These are phyloP conservation scores for Agriotes lineatus DNA, from an alignment of 2,888 invertebrate species.

Conservation along the genomic window DNA sequence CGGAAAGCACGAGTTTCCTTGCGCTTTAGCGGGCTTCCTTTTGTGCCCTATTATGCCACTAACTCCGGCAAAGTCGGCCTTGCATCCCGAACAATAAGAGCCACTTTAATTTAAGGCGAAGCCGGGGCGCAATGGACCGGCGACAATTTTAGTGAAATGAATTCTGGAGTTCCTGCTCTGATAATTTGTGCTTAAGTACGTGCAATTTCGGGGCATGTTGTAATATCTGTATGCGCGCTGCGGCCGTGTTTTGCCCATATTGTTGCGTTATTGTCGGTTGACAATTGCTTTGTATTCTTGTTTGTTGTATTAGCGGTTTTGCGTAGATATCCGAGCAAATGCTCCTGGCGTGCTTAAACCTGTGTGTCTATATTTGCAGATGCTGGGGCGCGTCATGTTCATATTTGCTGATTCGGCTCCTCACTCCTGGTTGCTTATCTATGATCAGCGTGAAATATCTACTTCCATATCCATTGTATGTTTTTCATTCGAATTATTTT, in stretches of 20 bases:
- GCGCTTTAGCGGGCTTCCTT: conserved; percentile 38
- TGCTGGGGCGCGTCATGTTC: too few species aligned
- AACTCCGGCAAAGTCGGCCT: conserved; percentile 31
- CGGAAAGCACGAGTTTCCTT: conserved; percentile 38
- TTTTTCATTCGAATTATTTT: too few species aligned
- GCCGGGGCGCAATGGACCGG: conserved; percentile 34
- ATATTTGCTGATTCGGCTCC: background rate
- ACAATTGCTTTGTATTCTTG: conserved; percentile 33
- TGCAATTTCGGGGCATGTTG: conserved; percentile 29
- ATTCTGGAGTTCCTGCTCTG: conserved; percentile 35
- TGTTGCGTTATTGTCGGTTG: conserved; percentile 24
- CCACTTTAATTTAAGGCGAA: conserved; percentile 32
- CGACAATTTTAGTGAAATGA: conserved; percentile 38
- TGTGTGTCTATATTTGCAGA: background rate
- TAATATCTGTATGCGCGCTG: conserved; percentile 28
- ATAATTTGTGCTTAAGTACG: conserved; percentile 37
- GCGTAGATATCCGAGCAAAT: conserved; percentile 3
- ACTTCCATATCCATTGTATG: too few species aligned
- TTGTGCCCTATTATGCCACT: conserved; percentile 31
- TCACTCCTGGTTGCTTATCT: too few species aligned
- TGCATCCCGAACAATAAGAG: conserved; percentile 33
- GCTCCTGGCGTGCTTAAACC: conserved; percentile 11
- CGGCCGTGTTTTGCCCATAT: conserved; percentile 25
- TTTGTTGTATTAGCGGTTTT: conserved; percentile 24
- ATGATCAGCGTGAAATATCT: too few species aligned